These are phyloP conservation scores for Gorsachius goisagi DNA, from an alignment of 2,113 vertebrate genomes.

Conservation along the genomic window DNA sequence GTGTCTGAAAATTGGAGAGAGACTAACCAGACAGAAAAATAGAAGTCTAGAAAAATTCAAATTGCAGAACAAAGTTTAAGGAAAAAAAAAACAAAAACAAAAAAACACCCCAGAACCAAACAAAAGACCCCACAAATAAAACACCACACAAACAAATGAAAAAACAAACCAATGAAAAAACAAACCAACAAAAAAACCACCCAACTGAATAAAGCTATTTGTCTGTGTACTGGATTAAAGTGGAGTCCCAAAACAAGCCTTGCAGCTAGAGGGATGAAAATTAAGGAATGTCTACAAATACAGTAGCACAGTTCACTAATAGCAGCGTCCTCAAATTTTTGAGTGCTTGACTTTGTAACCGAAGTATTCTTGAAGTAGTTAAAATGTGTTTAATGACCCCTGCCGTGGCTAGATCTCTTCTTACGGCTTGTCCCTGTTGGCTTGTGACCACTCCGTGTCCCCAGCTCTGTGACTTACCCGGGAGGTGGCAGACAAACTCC, in stretches of 20 bases:
- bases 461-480: slow-evolving; percentile 19
- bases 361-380: not conserved
- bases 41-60: not conserved
- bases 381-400: fast-evolving
- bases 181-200: not conserved
- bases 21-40: not conserved
- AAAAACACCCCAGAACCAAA: no score
- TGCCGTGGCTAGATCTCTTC: fast-evolving
- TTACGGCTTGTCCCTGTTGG: fast-evolving
- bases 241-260: not conserved
- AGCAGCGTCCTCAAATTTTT: not conserved
- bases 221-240: not conserved
- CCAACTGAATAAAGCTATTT: not conserved
- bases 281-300: not conserved
- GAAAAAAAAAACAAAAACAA: not conserved
- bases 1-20: not conserved
- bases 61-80: not conserved
- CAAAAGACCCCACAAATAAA: not conserved
- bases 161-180: not conserved
- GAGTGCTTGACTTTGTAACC: not conserved
- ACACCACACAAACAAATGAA: fast-evolving
- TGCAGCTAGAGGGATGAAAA: not conserved
- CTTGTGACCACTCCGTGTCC: not conserved
- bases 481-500: slow-evolving; percentile 71
- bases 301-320: not conserved